Conservation (phyloP, 2,113 vertebrate species). For the Chaetorhynchus papuensis region DNA sequence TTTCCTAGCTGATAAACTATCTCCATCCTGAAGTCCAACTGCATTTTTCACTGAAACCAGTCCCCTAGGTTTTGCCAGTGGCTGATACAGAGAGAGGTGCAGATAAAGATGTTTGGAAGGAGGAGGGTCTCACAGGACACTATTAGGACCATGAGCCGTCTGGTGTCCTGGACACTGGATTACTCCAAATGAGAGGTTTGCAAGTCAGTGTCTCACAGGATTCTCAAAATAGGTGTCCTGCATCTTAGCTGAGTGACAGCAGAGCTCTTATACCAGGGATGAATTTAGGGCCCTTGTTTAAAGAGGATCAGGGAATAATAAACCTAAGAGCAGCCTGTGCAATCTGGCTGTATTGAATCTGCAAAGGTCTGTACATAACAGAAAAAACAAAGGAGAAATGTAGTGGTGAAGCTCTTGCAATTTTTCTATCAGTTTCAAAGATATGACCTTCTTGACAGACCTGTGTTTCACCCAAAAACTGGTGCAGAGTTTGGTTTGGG, state of each 20-base stretch:
- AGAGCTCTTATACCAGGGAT: background rate
- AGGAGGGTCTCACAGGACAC: background rate
- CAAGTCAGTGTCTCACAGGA: background rate
- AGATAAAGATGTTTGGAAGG: background rate
- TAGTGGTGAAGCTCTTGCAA: background rate
- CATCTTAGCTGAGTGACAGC: background rate
- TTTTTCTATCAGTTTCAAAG: background rate
- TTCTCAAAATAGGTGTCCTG: background rate
- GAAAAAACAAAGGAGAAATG: background rate
- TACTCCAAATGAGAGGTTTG: background rate
- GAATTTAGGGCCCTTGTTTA: slow-evolving; percentile 2
- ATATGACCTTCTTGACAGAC: background rate
- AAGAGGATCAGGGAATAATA: slow-evolving; percentile 47
- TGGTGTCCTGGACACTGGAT: background rate
- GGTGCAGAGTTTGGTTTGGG: background rate
- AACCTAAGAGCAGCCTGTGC: slow-evolving; percentile 20
- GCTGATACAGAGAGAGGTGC: background rate
- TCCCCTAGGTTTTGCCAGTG: background rate
- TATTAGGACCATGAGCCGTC: background rate
- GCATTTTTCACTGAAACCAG: background rate
- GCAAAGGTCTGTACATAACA: background rate
- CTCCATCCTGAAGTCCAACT: background rate
- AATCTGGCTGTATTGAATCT: background rate
- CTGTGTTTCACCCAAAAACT: background rate
- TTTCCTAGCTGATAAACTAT: background rate